Evolutionary conservation across 2,113 vertebrate genomes (phyloP), one percentile per base, ranked within the genome.

Genomic region (Paedocypris sp.): DNA sequence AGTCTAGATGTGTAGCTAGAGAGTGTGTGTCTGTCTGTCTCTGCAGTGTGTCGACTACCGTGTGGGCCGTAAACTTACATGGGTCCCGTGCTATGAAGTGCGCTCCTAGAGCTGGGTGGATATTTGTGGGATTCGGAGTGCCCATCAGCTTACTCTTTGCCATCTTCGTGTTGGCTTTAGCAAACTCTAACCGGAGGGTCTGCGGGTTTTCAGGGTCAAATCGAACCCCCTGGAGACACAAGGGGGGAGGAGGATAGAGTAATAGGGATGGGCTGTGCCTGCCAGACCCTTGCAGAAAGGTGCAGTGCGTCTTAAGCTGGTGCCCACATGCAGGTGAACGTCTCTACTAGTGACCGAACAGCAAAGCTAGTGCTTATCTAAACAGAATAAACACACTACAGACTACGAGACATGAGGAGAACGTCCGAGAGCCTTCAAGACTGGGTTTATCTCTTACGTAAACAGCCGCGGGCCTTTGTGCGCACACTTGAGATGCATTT

Each of bases 121-220:
- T 84, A 66, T 87, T 93, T 86, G 88, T 93, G 83, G 93, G 95
- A 75, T 98, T 98, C 39, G 94, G 95, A 25, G 95, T 97, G 48
- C 90, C 95, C 91, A 97, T 92, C 83, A 99, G 87, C 85, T 98
- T 98, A 90, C 88, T 99, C 86, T 97, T 99, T 80, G 95, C 92
- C 94, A 97, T 99, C 88, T 99, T 99, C 77, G 95, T 99, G 86
- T 99, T 99, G 82, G 95, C 93, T 88, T 97, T 98, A 73, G 95
- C 95, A 82, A 99, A 99, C 82, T 98, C 95, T 88, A 99, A 90
- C 80, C 93, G 88, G 83, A 98, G 79, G 70, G 95, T 99, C 86
- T 98, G 95, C 6, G 95, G 93, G 68, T 92, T 97, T 87, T 99
- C 95, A 3, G 94, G 95, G 84, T 99, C 95, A 25, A 99, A 98